Conservation (phyloP, 2,888 invertebrate species). For the Anoncus sp. region DNA sequence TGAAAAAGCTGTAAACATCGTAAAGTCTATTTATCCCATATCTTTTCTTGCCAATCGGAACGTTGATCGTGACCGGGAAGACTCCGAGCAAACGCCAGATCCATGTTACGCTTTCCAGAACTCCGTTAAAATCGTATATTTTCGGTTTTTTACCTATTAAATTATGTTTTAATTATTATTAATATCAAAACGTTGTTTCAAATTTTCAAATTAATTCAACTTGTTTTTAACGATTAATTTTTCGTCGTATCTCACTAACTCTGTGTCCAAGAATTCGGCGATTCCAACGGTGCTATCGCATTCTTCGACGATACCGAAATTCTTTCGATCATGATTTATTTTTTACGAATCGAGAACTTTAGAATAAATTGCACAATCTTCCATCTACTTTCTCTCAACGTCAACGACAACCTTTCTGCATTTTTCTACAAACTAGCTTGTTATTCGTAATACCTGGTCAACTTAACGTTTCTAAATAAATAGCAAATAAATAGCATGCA, state of each 20-base stretch:
- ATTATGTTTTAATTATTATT: background rate
- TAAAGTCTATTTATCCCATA: slow-evolving; percentile 34
- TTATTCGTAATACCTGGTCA: no score
- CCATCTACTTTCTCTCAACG: background rate
- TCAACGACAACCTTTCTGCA: background rate
- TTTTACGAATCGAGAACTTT: background rate
- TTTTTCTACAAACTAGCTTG: background rate
- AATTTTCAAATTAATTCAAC: background rate
- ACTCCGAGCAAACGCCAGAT: slow-evolving; percentile 25
- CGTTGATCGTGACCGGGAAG: slow-evolving; percentile 44
- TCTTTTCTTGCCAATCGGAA: slow-evolving; percentile 27
- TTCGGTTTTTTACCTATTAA: background rate
- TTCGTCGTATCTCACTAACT: slow-evolving; percentile 1
- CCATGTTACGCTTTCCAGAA: slow-evolving; percentile 20
- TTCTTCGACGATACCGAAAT: background rate
- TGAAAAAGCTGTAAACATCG: slow-evolving; percentile 13
- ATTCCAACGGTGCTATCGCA: background rate
- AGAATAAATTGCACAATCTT: background rate
- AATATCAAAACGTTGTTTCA: background rate
- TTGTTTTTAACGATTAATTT: background rate
- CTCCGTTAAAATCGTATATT: slow-evolving; percentile 9
- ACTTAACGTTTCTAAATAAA: background rate
- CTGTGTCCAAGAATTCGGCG: background rate
- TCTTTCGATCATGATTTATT: background rate
- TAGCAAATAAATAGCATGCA: slow-evolving; percentile 2